Conservation (phyloP, 2,888 invertebrate genomes). For the Polydrusus pterygomalis region DNA sequence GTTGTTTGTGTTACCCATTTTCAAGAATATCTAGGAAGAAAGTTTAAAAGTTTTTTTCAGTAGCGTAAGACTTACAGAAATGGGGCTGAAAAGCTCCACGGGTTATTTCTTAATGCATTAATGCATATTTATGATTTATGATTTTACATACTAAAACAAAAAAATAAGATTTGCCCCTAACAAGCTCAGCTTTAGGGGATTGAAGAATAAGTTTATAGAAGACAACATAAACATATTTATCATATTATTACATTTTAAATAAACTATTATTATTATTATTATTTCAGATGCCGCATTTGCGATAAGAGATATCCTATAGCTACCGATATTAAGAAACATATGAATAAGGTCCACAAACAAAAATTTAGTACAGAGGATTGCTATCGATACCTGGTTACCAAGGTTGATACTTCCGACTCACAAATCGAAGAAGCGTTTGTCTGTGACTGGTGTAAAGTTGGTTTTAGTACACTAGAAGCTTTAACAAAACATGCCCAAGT, state of each 20-base stretch:
- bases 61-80: too few species aligned
- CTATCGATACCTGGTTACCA: constrained; percentile 9
- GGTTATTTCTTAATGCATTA: too few species aligned
- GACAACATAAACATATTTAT: too few species aligned
- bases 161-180: too few species aligned
- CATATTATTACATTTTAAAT: not conserved
- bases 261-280: not conserved
- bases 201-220: too few species aligned
- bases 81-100: too few species aligned
- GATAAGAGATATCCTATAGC: not conserved
- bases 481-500: not conserved
- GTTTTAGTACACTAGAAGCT: not conserved
- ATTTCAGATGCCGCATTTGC: constrained; percentile 8
- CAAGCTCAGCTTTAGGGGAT: too few species aligned
- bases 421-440: not conserved
- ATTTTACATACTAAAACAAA: too few species aligned
- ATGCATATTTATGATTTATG: too few species aligned
- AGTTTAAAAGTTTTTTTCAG: too few species aligned
- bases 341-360: not conserved
- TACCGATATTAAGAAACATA: not conserved
- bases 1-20: too few species aligned
- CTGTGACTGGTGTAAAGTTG: constrained; percentile 7
- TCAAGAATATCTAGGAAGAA: too few species aligned
- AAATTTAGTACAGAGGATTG: constrained; percentile 8
- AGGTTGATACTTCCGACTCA: not conserved